These are phyloP conservation scores for Dione juno DNA, from an alignment of 2,888 invertebrate genomes.

Conservation along the genomic window DNA sequence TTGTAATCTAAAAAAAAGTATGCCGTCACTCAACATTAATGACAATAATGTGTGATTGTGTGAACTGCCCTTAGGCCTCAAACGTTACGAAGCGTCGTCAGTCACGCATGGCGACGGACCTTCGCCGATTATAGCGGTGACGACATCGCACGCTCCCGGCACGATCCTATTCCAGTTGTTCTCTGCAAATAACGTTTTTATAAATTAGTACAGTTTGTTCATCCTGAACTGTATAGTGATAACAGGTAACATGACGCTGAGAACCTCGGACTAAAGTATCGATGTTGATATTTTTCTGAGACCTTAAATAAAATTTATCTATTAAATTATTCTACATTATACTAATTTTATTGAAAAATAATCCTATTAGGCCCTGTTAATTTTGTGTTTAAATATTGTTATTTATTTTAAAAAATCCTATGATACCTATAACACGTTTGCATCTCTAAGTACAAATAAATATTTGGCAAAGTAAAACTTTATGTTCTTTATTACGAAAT, in stretches of 20 bases:
- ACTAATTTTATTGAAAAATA: no score
- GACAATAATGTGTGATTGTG: slow-evolving; percentile 20
- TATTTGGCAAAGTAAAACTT: background rate
- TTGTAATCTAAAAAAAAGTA: slow-evolving; percentile 1
- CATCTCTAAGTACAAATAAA: background rate
- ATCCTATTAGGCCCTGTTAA: no score
- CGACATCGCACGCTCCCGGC: slow-evolving; percentile 67
- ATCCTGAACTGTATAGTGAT: background rate
- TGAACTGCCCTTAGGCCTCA: slow-evolving; percentile 43
- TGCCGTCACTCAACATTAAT: slow-evolving; percentile 15
- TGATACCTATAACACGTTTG: no score
- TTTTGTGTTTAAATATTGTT: no score
- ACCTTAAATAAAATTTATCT: no score
- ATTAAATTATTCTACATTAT: no score
- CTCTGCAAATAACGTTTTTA: slow-evolving; percentile 52
- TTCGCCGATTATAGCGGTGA: slow-evolving; percentile 78
- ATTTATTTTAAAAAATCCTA: no score
- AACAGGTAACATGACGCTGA: background rate
- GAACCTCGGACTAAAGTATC: no score
- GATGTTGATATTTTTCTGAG: no score
- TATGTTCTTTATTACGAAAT: background rate
- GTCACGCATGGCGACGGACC: slow-evolving; percentile 65
- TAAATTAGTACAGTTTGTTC: slow-evolving; percentile 40
- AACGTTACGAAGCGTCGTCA: slow-evolving; percentile 47
- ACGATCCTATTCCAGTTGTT: slow-evolving; percentile 52